Evolutionary conservation across 2,888 invertebrate genomes (phyloP).

Genomic region (Papilio protenor): DNA sequence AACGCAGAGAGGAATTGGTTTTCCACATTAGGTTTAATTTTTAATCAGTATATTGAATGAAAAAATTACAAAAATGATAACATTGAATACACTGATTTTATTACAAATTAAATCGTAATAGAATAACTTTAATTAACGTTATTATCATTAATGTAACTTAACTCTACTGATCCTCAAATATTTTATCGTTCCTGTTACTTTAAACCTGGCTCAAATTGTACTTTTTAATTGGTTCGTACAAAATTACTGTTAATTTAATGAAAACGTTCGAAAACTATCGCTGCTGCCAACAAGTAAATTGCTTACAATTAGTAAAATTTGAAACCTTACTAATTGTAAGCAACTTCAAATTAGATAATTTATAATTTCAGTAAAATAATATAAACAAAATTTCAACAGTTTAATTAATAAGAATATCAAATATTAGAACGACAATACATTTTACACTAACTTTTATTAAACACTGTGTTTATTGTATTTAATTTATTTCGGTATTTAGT

Average conservation of each 20-base stretch:
- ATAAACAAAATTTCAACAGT: too few relatives aligned
- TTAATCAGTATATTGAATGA: neutral
- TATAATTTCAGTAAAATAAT: neutral
- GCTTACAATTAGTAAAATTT: slow-evolving; percentile 4
- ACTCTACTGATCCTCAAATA: neutral
- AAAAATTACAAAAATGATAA: neutral
- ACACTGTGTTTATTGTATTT: neutral
- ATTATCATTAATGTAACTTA: neutral
- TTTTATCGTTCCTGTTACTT: neutral
- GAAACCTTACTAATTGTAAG: neutral
- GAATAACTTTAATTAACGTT: neutral
- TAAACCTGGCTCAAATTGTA: neutral
- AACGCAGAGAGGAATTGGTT: neutral
- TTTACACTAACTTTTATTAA: neutral
- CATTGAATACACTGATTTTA: too few relatives aligned
- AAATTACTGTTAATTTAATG: neutral
- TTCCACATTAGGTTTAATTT: neutral
- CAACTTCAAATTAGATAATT: neutral
- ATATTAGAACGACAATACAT: neutral
- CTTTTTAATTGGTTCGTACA: neutral
- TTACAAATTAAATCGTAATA: too few relatives aligned
- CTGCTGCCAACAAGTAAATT: neutral
- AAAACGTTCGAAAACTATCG: neutral
- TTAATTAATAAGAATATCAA: neutral
- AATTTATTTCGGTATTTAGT: slow-evolving; percentile 9